phyloP scores from a whole-genome alignment of 2,797 vertebrate genomes.

The Pseudomugil tenellus region DNA sequence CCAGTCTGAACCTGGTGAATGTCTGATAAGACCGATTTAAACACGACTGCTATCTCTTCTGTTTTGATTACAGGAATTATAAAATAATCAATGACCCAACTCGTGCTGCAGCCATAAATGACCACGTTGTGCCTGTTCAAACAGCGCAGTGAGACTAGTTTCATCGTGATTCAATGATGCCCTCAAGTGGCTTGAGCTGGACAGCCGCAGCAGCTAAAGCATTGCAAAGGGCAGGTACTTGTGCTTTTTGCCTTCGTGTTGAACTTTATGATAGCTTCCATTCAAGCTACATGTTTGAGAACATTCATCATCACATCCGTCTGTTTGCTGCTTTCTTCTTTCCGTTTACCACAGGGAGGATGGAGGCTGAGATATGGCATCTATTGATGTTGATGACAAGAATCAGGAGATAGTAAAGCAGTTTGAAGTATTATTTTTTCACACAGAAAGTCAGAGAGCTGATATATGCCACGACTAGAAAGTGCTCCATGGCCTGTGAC shows the following conservation, averaged over 20 bases:
- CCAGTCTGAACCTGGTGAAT: slow-evolving; percentile 48
- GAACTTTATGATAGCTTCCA: not conserved
- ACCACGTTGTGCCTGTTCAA: slow-evolving; percentile 37
- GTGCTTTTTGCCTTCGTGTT: not conserved
- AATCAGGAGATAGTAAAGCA: not conserved
- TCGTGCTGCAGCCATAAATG: slow-evolving; percentile 51
- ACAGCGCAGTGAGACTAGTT: slow-evolving; percentile 5
- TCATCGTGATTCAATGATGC: slow-evolving; percentile 61
- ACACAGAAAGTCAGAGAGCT: not conserved
- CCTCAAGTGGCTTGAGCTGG: slow-evolving; percentile 63
- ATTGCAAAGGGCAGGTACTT: not conserved
- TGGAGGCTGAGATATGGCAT: not conserved
- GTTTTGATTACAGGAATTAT: slow-evolving; percentile 60
- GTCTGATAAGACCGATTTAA: slow-evolving; percentile 60
- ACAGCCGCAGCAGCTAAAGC: slow-evolving; percentile 8
- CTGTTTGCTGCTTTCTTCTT: not conserved
- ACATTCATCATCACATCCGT: slow-evolving; percentile 17
- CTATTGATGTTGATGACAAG: slow-evolving; percentile 3
- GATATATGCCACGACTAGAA: not conserved
- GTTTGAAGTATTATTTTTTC: slow-evolving; percentile 9
- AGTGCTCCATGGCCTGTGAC: slow-evolving; percentile 4
- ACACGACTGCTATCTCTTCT: slow-evolving; percentile 40
- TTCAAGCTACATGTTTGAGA: slow-evolving; percentile 18
- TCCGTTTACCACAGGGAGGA: slow-evolving; percentile 11
- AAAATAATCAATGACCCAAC: slow-evolving; percentile 58